A percentile compares a stretch with the other conserved stretches of the same genome.
phyloP scores from a whole-genome alignment of 2,113 vertebrate species.

The Rhinoderma darwinii region DNA sequence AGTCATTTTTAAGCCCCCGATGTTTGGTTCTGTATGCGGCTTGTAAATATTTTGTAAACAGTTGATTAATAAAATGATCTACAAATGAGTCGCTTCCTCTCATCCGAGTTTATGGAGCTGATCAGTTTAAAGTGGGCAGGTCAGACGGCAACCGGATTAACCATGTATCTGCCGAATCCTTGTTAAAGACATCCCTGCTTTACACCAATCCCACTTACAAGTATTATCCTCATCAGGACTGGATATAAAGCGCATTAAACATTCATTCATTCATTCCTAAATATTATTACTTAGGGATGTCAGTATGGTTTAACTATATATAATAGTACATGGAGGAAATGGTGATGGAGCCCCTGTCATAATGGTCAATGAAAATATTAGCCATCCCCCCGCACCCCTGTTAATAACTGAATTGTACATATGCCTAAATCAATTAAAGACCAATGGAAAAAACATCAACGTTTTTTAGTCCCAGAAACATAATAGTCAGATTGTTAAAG shows the following conservation, averaged over 20 bases:
- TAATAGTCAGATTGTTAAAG: too few species aligned
- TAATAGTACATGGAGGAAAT: too few species aligned
- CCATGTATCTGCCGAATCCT: neutral
- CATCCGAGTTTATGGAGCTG: neutral
- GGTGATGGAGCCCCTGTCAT: too few species aligned
- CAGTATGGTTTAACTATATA: too few species aligned
- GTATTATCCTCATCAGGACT: neutral
- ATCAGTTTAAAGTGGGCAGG: neutral
- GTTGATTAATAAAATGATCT: slow-evolving; percentile 54
- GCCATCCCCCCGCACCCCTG: too few species aligned
- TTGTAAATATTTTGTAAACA: slow-evolving; percentile 56
- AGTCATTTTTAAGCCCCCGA: slow-evolving; percentile 47
- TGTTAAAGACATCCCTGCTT: neutral
- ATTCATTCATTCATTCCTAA: neutral
- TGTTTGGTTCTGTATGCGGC: slow-evolving; percentile 1
- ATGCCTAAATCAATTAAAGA: too few species aligned
- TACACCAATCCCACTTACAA: neutral
- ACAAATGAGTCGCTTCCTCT: slow-evolving; percentile 42
- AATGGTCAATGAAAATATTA: too few species aligned
- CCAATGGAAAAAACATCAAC: too few species aligned
- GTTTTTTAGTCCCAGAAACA: too few species aligned
- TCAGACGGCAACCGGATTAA: neutral
- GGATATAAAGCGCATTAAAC: neutral
- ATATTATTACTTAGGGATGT: too few species aligned
- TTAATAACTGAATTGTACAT: too few species aligned